These are phyloP conservation scores for Mormyrops boulengeri DNA, from an alignment of 2,797 vertebrate species.

Conservation along the genomic window DNA sequence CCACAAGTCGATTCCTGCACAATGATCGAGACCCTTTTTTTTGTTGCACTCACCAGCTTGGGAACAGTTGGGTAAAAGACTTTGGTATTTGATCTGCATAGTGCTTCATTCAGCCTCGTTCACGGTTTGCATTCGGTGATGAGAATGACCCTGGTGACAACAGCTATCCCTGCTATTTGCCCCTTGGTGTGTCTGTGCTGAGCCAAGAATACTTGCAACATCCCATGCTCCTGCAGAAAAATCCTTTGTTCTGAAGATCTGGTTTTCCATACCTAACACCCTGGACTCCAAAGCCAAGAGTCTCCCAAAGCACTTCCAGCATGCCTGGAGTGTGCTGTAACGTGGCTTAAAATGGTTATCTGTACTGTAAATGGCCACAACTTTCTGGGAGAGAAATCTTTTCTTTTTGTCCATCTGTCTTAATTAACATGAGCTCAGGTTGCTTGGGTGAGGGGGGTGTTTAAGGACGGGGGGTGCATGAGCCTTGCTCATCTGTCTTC, in stretches of 20 bases:
- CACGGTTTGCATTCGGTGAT: neutral
- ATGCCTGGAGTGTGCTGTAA: slow-evolving; percentile 41
- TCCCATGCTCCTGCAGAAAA: neutral
- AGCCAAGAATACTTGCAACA: neutral
- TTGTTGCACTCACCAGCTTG: neutral
- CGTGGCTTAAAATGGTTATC: slow-evolving; percentile 49
- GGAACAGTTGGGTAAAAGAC: neutral
- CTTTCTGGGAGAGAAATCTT: slow-evolving; percentile 31
- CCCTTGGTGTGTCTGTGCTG: neutral
- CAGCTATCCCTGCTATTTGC: neutral
- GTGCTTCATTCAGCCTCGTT: neutral
- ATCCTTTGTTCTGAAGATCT: slow-evolving; percentile 35
- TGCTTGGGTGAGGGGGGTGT: neutral
- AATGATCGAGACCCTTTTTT: neutral
- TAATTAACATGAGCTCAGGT: neutral
- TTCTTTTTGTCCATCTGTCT: neutral
- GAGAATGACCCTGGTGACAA: neutral
- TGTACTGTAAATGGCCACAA: slow-evolving; percentile 45
- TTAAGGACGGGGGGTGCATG: neutral
- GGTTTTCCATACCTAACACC: neutral
- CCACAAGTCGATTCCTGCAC: neutral
- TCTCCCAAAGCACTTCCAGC: slow-evolving; percentile 47
- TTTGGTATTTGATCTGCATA: neutral
- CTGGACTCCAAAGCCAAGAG: slow-evolving; percentile 21
- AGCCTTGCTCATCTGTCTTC: neutral